phyloP scores from a whole-genome alignment of 2,797 vertebrate species.

The Xiphophorus birchmanni region DNA sequence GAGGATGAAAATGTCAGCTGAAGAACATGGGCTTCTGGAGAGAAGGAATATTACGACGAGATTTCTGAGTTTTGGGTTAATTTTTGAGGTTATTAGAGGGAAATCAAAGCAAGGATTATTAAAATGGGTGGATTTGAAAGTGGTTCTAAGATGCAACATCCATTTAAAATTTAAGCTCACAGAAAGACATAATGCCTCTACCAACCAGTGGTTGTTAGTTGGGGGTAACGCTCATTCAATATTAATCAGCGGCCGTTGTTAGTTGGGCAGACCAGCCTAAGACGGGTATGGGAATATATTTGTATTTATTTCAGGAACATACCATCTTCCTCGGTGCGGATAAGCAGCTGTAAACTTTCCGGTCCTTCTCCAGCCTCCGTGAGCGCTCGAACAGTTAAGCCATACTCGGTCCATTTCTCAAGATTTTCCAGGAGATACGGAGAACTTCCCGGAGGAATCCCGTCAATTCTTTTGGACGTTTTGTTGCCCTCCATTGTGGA shows the following conservation, averaged over 20 bases:
- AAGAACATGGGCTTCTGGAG: conserved; percentile 38
- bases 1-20: conserved; percentile 32
- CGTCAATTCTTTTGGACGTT: conserved; percentile 85
- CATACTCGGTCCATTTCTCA: conserved; percentile 97
- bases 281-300: conserved; percentile 58
- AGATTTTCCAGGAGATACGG: conserved; percentile 92
- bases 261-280: conserved; percentile 55
- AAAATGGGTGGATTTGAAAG: conserved; percentile 35
- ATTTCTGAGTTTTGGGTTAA: conserved; percentile 34
- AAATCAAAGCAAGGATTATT: conserved; percentile 35
- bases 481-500: conserved; percentile 85
- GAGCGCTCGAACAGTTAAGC: conserved; percentile 90
- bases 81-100: conserved; percentile 38
- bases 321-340: conserved; percentile 99
- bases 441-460: conserved; percentile 86
- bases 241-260: conserved; percentile 57
- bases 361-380: conserved; percentile 94
- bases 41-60: conserved; percentile 38
- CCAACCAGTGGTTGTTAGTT: conserved; percentile 50
- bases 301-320: conserved; percentile 82
- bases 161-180: conserved; percentile 25
- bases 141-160: conserved; percentile 45
- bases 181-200: conserved; percentile 24
- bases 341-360: conserved; percentile 92
- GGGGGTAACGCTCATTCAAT: conserved; percentile 38